These are phyloP conservation scores for Caenorhabditis zanzibari DNA, from an alignment of 2,888 invertebrate species.

Conservation along the genomic window DNA sequence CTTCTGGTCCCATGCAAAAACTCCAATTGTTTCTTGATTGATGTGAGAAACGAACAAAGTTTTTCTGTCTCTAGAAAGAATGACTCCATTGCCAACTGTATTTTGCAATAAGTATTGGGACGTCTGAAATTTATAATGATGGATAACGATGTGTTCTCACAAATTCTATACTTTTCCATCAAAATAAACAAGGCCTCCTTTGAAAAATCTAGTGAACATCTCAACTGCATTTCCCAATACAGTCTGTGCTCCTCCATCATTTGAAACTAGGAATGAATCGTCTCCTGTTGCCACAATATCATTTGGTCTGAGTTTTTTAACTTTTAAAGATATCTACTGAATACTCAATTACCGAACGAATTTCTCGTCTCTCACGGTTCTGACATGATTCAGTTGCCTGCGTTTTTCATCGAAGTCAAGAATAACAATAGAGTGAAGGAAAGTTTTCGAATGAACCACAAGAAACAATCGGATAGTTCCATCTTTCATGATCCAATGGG, in stretches of 20 bases:
- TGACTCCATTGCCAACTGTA: constrained; percentile 70
- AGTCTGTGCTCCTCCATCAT: constrained; percentile 72
- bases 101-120: constrained; percentile 57
- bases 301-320: constrained; percentile 60
- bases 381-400: constrained; percentile 60
- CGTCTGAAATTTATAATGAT: constrained; percentile 32
- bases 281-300: constrained; percentile 70
- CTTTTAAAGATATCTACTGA: neutral
- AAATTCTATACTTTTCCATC: constrained; percentile 74
- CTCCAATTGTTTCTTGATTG: constrained; percentile 64
- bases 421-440: constrained; percentile 69
- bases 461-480: constrained; percentile 69
- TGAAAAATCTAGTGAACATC: constrained; percentile 58
- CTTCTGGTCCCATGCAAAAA: constrained; percentile 60
- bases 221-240: constrained; percentile 62
- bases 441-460: constrained; percentile 63
- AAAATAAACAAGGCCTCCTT: constrained; percentile 68
- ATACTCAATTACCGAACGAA: constrained; percentile 52
- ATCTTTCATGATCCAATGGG: constrained; percentile 64
- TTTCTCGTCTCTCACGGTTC: constrained; percentile 66
- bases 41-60: constrained; percentile 69
- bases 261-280: constrained; percentile 70
- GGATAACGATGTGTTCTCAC: neutral
- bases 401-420: constrained; percentile 67
- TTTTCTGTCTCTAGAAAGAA: constrained; percentile 63